A percentile compares a stretch with the other conserved stretches of the same genome.
Evolutionary conservation across 35 echinoderm and acorn worm genomes (phyloP).

Genomic region (Heliocidaris erythrogramma): DNA sequence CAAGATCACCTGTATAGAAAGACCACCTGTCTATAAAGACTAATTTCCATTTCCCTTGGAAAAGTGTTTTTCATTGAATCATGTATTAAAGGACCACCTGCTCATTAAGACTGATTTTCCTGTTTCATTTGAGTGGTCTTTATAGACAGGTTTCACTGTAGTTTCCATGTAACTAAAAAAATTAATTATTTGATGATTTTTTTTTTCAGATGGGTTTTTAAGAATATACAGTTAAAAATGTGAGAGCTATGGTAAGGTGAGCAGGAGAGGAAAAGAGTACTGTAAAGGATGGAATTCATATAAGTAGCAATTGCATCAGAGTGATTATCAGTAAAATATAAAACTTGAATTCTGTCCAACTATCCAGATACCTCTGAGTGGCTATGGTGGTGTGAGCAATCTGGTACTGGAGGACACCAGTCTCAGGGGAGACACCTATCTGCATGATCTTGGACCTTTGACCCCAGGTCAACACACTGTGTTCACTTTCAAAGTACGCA

Average conservation of each 20-base stretch:
- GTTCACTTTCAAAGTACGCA: slow-evolving; percentile 64
- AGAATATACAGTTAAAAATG: neutral
- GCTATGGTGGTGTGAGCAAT: slow-evolving; percentile 85
- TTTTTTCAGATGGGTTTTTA: neutral
- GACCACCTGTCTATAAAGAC: no score
- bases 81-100: no score
- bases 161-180: no score
- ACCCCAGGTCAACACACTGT: slow-evolving; percentile 45
- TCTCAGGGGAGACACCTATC: slow-evolving; percentile 61
- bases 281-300: neutral
- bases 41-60: no score
- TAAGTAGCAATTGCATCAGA: neutral
- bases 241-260: no score
- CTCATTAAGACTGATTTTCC: no score
- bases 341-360: neutral
- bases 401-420: slow-evolving; percentile 68
- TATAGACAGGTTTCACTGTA: no score
- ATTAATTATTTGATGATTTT: no score
- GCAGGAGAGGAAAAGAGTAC: no score
- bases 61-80: no score
- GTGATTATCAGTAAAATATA: neutral
- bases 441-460: slow-evolving; percentile 60
- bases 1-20: no score
- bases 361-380: slow-evolving; percentile 83
- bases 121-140: no score